Evolutionary conservation across 2,888 invertebrate species (phyloP), one percentile per base, ranked within the genome.

Genomic region (Synergus umbraculus): DNA sequence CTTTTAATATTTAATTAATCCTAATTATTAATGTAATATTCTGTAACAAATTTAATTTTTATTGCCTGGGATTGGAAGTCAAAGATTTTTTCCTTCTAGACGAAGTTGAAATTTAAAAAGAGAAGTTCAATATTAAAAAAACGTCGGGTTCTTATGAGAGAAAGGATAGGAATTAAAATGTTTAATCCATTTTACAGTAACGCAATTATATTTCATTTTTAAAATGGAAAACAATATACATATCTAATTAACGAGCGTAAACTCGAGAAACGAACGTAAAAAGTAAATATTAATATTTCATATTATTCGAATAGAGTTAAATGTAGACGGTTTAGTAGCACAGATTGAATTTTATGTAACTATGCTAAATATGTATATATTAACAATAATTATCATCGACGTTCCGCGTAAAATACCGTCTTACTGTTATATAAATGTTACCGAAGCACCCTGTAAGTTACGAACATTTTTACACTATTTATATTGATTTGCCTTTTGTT

Each of bases 181-280:
- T 37, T 37, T 37, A n/a, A 18, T 0, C 9, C 9, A 54, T 18
- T 82, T 83, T 84, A 83, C 82, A 82, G 82, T 85, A 85, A 85
- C 85, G 83, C 83, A 85, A 85, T 83, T 85, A 85, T 85, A 85
- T 85, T 85, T 85, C 82, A 81, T 81, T 82, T 83, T 44, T 18
- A 10, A 18, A 85, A 83, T 84, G 67, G 29, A 85, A 85, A 85
- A 85, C 84, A 85, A 85, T 78, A 73, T 83, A 84, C 79, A 82
- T 81, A 84, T 83, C 79, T 82, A 85, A 79, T 79, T 81, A 83
- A 73, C 73, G 73, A 73, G 73, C 49, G 29, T 73, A 73, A 73
- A 73, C 73, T 73, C 37, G 37, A 73, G 5, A 49, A 49, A 73
- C 37, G 49, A 54, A 73, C 15, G n/a, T 54, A 73, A 73, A 54